Conservation (phyloP, 2,797 vertebrate species). For the Pogoniulus pusillus region DNA sequence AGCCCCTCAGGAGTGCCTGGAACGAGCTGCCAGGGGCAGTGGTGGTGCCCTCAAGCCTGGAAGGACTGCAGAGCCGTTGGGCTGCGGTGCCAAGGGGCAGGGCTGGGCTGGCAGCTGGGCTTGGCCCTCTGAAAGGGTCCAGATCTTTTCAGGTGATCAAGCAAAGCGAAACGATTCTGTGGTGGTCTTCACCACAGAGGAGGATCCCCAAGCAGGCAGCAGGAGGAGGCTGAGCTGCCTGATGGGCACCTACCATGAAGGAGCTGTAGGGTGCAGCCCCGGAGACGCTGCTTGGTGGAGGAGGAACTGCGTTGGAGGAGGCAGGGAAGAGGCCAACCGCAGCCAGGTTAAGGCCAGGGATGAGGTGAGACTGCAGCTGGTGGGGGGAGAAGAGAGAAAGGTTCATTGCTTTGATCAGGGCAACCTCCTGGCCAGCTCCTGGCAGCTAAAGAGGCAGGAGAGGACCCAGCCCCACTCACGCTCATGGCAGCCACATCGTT, state of each 20-base stretch:
- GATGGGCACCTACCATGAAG: constrained; percentile 81
- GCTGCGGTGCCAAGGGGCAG: not conserved
- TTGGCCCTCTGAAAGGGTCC: not conserved
- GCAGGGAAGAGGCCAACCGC: constrained; percentile 93
- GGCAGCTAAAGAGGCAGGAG: accelerated
- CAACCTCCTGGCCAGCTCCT: not conserved
- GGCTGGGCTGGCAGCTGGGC: not conserved
- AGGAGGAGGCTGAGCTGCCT: not conserved
- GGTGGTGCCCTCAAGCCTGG: not conserved
- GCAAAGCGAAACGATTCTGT: no score
- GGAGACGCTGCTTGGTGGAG: constrained; percentile 85
- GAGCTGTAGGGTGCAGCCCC: constrained; percentile 86
- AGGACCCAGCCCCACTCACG: constrained; percentile 71
- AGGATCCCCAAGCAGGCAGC: not conserved
- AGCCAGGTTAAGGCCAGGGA: constrained; percentile 91
- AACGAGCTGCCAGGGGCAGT: not conserved
- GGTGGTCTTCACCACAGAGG: accelerated
- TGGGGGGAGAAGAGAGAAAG: not conserved
- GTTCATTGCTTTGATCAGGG: not conserved
- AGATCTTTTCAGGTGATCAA: no score
- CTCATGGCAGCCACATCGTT: constrained; percentile 96
- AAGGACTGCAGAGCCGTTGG: not conserved
- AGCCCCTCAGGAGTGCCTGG: not conserved
- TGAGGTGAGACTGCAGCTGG: constrained; percentile 93
- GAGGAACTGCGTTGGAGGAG: constrained; percentile 84